phyloP scores from a whole-genome alignment of 2,888 invertebrate genomes.

The Rhagonycha fulva region DNA sequence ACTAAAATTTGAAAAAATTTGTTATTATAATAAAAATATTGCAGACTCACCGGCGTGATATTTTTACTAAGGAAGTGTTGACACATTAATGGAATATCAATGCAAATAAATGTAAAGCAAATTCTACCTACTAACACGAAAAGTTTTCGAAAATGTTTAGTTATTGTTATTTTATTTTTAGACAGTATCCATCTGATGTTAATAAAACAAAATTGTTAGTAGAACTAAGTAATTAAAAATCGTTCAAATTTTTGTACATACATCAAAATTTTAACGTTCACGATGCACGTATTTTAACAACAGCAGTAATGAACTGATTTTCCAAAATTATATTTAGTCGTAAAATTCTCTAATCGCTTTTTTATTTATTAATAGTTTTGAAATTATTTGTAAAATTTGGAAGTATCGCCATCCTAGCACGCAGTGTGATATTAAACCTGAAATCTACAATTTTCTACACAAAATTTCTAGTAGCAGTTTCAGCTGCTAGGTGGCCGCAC shows the following conservation, averaged over 20 bases:
- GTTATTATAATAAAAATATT: neutral
- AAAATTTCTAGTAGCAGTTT: neutral
- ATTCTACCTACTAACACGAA: neutral
- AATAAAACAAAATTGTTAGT: no score
- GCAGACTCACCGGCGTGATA: neutral
- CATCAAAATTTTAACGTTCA: neutral
- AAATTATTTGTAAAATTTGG: neutral
- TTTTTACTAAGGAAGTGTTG: neutral
- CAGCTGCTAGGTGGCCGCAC: slow-evolving; percentile 9
- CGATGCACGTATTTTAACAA: neutral
- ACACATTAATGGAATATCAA: neutral
- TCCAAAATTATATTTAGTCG: neutral
- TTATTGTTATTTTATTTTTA: neutral
- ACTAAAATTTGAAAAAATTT: neutral
- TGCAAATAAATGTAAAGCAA: neutral
- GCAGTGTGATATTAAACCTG: neutral
- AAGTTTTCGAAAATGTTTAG: neutral
- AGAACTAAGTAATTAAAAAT: no score
- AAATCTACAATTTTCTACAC: neutral
- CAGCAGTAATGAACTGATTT: neutral
- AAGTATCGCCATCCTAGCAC: neutral
- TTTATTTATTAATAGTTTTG: neutral
- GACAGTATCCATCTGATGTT: no score
- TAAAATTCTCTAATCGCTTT: neutral
- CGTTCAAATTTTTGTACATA: neutral